Evolutionary conservation across 1,140 invertebrate genomes (phyloP).

Genomic region (Gerris buenoi): DNA sequence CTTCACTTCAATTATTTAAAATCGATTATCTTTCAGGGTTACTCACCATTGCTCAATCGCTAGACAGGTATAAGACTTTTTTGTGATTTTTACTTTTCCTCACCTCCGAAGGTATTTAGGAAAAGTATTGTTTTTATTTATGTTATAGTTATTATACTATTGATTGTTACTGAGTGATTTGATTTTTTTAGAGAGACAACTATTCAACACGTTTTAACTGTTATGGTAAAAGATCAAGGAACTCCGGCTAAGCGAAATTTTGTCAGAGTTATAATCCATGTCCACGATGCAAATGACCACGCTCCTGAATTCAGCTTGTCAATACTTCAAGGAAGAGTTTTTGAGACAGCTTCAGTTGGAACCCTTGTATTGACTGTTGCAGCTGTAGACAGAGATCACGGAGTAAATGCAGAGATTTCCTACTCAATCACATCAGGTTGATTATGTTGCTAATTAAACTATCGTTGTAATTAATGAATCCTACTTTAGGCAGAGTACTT

Average conservation of each 20-base stretch:
- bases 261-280: conserved; percentile 61
- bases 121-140: too few species aligned
- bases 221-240: conserved; percentile 80
- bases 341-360: conserved; percentile 55
- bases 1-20: conserved; percentile 59
- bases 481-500: too few species aligned
- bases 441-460: background rate
- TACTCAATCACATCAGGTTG: conserved; percentile 64
- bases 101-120: too few species aligned
- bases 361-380: conserved; percentile 53
- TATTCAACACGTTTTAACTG: conserved; percentile 66
- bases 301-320: conserved; percentile 62
- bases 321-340: conserved; percentile 57
- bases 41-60: conserved; percentile 46
- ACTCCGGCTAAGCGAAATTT: conserved; percentile 70
- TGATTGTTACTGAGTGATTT: too few species aligned
- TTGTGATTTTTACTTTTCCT: too few species aligned
- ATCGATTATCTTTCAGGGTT: conserved; percentile 63
- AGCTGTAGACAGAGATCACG: conserved; percentile 66
- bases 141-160: too few species aligned
- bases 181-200: conserved; percentile 50
- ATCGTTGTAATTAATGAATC: too few species aligned
- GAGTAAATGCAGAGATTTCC: conserved; percentile 59
- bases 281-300: conserved; percentile 82
- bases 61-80: conserved; percentile 41